Evolutionary conservation across 2,797 vertebrate species (phyloP).

Genomic region (Pelochelys cantorii): DNA sequence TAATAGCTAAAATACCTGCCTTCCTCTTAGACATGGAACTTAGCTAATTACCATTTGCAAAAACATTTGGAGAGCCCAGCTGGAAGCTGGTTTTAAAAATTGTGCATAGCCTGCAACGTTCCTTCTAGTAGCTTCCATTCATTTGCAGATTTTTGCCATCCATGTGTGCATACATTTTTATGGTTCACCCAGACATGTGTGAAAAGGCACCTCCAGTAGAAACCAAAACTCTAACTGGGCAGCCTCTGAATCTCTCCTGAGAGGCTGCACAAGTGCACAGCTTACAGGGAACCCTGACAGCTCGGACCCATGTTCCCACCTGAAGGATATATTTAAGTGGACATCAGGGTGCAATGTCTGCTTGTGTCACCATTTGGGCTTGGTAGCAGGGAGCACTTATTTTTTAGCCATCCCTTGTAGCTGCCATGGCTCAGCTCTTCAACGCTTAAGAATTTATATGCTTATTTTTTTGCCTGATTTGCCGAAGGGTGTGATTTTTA

Average conservation of each 20-base stretch:
- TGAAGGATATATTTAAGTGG: slow-evolving; percentile 21
- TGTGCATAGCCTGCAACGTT: no score
- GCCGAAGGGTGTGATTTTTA: not conserved
- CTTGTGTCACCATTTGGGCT: not conserved
- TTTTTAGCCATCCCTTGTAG: slow-evolving; percentile 17
- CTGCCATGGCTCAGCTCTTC: slow-evolving; percentile 19
- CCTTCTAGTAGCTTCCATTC: no score
- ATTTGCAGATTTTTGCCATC: no score
- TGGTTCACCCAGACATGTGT: no score
- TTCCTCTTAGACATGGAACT: slow-evolving; percentile 1
- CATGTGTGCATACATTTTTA: no score
- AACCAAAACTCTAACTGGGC: no score
- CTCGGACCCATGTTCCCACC: not conserved
- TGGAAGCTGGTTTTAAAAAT: not conserved
- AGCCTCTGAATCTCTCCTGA: no score
- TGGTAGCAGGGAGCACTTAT: slow-evolving; percentile 22
- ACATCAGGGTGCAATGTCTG: not conserved
- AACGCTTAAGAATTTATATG: not conserved
- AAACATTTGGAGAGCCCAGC: not conserved
- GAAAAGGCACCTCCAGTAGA: no score
- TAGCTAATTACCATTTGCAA: slow-evolving; percentile 1
- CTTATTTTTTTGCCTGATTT: not conserved
- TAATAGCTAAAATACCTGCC: not conserved
- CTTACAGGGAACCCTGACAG: no score
- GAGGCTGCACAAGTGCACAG: no score